Percentiles rank a stretch among this genome's conserved stretches.
Conservation (phyloP, 2,113 vertebrate genomes). For the Bothrops jararaca region DNA sequence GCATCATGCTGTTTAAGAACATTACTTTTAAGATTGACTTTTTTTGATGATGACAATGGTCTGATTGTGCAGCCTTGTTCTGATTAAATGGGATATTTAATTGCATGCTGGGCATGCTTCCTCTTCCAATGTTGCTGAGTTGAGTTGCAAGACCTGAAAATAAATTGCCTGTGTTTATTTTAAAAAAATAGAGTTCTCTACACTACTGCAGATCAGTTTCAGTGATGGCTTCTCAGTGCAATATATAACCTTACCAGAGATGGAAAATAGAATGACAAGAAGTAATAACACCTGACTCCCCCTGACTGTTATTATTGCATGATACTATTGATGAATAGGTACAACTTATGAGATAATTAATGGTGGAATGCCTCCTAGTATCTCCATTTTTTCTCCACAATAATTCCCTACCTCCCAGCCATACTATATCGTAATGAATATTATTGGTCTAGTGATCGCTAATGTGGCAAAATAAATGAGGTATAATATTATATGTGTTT, state of each 20-base stretch:
- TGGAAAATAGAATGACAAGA: neutral
- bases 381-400: neutral
- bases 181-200: neutral
- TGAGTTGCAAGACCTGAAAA: neutral
- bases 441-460: neutral
- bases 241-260: neutral
- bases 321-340: neutral
- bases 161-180: neutral
- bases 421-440: neutral
- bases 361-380: neutral
- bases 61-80: neutral
- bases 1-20: constrained; percentile 4
- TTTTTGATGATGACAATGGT: neutral
- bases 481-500: neutral
- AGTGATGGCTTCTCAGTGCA: neutral
- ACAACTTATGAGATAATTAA: neutral
- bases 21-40: constrained; percentile 11
- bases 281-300: neutral
- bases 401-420: neutral
- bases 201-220: neutral
- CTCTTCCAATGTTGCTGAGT: neutral
- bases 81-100: neutral
- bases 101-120: neutral
- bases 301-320: neutral
- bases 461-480: neutral